A percentile compares a stretch with the other conserved stretches of the same genome.
These are phyloP conservation scores for Drosophila melanica DNA, from an alignment of 1,140 invertebrate species.

Conservation along the genomic window DNA sequence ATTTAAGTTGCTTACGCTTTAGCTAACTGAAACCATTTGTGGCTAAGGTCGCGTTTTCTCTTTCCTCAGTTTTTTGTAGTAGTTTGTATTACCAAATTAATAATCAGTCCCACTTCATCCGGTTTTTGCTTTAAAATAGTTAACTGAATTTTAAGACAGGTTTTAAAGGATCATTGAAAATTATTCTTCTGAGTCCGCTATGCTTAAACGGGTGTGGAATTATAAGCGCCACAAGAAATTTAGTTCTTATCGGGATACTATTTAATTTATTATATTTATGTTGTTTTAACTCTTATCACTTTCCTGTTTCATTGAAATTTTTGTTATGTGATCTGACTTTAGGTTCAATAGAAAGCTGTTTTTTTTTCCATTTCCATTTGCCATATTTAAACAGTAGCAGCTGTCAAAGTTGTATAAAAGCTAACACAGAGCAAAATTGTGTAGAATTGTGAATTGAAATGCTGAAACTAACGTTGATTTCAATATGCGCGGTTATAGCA, in stretches of 20 bases:
- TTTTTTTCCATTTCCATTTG: background rate
- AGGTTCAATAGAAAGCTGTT: background rate
- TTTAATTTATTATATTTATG: too few species aligned
- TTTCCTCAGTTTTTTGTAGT: background rate
- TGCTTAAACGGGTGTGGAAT: too few species aligned
- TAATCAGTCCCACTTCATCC: background rate
- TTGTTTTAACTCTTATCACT: too few species aligned
- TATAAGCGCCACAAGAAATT: too few species aligned
- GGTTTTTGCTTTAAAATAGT: background rate
- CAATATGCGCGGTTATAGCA: background rate
- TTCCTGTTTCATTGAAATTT: too few species aligned
- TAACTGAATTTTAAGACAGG: background rate
- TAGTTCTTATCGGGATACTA: too few species aligned
- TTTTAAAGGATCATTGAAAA: background rate
- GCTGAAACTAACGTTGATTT: background rate
- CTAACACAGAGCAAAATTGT: background rate
- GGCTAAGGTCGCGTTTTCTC: constrained; percentile 7
- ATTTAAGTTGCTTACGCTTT: constrained; percentile 48
- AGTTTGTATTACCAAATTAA: background rate
- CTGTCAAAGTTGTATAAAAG: constrained; percentile 8
- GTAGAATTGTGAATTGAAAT: constrained; percentile 2
- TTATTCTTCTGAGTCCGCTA: background rate
- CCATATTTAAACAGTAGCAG: too few species aligned
- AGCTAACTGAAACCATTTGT: constrained; percentile 50
- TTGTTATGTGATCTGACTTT: too few species aligned